A percentile compares a stretch with the other conserved stretches of the same genome.
Conservation (phyloP, 2,888 invertebrate genomes). For the Bellardia pandia region DNA sequence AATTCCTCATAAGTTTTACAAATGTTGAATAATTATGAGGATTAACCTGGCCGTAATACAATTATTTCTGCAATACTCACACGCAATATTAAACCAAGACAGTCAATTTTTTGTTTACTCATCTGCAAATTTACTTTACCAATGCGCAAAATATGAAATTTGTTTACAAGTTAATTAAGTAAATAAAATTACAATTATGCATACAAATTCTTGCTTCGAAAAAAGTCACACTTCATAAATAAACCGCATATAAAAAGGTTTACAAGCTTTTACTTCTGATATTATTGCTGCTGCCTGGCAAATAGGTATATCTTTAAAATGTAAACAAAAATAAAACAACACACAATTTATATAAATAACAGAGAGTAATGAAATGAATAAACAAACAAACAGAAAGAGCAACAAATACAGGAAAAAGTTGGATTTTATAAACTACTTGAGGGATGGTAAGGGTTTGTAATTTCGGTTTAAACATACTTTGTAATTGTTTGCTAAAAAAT, state of each 20-base stretch:
- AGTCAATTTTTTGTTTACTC: neutral
- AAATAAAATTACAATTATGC: slow-evolving; percentile 39
- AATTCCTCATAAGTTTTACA: too few species aligned
- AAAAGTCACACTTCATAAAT: slow-evolving; percentile 34
- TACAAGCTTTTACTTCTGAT: slow-evolving; percentile 18
- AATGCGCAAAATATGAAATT: slow-evolving; percentile 34
- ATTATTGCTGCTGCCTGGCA: neutral
- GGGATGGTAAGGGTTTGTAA: too few species aligned
- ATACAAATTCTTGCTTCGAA: slow-evolving; percentile 20
- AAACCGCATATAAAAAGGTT: slow-evolving; percentile 29
- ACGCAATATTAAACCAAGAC: neutral
- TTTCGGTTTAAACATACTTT: too few species aligned
- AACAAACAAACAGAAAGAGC: slow-evolving; percentile 5
- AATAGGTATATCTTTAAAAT: neutral
- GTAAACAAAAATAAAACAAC: neutral
- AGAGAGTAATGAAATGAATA: neutral
- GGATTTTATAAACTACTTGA: too few species aligned
- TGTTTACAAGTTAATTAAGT: slow-evolving; percentile 39
- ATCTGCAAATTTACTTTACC: slow-evolving; percentile 1
- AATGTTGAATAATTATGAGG: too few species aligned
- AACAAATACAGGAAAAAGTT: neutral
- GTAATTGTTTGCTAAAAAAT: too few species aligned
- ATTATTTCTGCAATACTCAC: too few species aligned
- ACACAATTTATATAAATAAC: neutral
- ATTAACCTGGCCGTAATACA: too few species aligned